Evolutionary conservation across 2,113 vertebrate genomes (phyloP), one percentile per base, ranked within the genome.

Genomic region (Chaenogobius annularis): DNA sequence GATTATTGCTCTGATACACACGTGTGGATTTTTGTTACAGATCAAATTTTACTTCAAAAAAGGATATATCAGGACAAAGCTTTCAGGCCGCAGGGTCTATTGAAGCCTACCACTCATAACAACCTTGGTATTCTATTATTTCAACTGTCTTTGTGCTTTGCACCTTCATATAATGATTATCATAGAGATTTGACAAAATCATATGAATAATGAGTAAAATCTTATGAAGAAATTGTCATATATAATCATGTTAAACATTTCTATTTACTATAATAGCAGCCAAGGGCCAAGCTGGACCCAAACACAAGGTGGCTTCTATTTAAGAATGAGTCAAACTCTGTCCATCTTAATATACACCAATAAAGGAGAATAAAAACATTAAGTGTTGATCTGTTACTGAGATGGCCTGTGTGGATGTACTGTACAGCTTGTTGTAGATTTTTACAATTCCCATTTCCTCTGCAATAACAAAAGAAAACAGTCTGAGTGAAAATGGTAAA

Each of bases 401-500:
- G 58, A 61, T 35, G 58, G 7, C 26, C 58, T 35, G 58, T 63
- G 15, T 63, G 61, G 31, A 63, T 63, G 35, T 35, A 35, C 58
- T 63, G 58, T 61, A 61, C 26, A 35, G 58, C 11, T 31, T 35
- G 26, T 61, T 61, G 7, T 17, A 15, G 13, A 61, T 35, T 61
- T 35, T 31, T 61, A 61, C 58, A 35, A 61, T 31, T 61, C 23
- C 14, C 58, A 61, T 31, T 61, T 61, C 26, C 58, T 61, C 26
- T 61, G 58, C 58, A 61, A 61, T 61, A 61, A 61, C 58, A 63
- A 63, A 63, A 63, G 35, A n/a, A 37, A 63, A 63, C 35, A n/a
- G 35, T 63, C 76, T 73, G 61, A 80, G 71, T 67, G 62, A 67
- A 54, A 26, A 61, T 61, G 58, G 58, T 61, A 35, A 17, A 61